Evolutionary conservation across 2,888 invertebrate species (phyloP).

Genomic region (Drosophila fungiperda): DNA sequence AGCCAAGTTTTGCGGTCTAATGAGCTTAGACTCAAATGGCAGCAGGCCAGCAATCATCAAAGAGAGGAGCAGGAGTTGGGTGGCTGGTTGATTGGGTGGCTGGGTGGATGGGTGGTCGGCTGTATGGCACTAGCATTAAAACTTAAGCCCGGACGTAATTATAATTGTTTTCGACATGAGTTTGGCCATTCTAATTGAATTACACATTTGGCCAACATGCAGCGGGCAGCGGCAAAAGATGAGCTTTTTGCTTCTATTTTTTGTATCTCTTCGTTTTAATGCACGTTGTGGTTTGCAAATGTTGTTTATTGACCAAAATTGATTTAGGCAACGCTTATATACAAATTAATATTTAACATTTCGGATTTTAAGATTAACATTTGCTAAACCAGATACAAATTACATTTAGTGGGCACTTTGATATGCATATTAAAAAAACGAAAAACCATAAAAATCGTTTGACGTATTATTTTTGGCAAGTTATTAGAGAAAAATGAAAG

Average conservation of each 20-base stretch:
- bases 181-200: slow-evolving; percentile 76
- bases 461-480: neutral
- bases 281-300: slow-evolving; percentile 20
- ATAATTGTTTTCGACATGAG: slow-evolving; percentile 73
- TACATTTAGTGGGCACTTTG: neutral
- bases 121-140: slow-evolving; percentile 16
- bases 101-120: neutral
- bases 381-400: neutral
- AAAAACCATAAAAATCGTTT: neutral
- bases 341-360: neutral
- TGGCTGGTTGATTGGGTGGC: neutral
- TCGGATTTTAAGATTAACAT: neutral
- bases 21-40: slow-evolving; percentile 62
- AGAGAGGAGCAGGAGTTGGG: neutral
- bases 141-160: slow-evolving; percentile 65
- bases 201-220: slow-evolving; percentile 21
- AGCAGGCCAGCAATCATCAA: slow-evolving; percentile 18
- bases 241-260: neutral
- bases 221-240: slow-evolving; percentile 1
- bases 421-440: neutral
- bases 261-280: neutral
- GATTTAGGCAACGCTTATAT: neutral
- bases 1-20: slow-evolving; percentile 70
- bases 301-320: slow-evolving; percentile 17
- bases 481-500: neutral